Conservation (phyloP, 2,113 vertebrate genomes). For the Orientallactaga bullata region DNA sequence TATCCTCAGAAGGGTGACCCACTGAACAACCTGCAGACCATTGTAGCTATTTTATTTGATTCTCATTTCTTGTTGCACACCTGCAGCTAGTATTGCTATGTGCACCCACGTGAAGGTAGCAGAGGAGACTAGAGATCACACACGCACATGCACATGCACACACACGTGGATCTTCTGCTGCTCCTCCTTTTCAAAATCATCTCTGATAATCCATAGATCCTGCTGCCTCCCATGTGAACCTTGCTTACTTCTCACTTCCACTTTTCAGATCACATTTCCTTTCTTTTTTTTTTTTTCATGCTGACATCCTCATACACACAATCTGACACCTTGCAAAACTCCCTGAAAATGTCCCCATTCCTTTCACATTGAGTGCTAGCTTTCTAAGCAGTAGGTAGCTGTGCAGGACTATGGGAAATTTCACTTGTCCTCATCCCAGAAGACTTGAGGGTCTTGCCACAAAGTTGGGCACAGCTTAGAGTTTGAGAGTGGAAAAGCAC, state of each 20-base stretch:
- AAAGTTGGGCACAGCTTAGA: neutral
- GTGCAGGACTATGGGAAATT: neutral
- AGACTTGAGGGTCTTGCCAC: neutral
- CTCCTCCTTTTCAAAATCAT: neutral
- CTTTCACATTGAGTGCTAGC: neutral
- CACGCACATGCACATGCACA: neutral
- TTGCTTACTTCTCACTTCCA: neutral
- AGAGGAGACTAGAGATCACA: neutral
- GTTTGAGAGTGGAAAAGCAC: conserved; percentile 1
- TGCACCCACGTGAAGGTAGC: too few relatives aligned
- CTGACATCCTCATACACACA: neutral
- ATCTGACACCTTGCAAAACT: neutral
- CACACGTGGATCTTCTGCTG: neutral
- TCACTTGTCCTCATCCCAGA: neutral
- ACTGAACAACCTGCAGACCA: neutral
- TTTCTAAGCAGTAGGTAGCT: neutral
- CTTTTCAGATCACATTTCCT: neutral
- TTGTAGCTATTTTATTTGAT: neutral
- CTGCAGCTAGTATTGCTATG: neutral
- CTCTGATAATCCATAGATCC: neutral
- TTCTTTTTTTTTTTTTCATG: neutral
- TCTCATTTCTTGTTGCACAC: neutral
- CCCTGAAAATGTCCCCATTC: neutral
- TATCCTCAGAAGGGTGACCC: neutral
- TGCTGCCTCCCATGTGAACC: neutral